These are phyloP conservation scores for Antedon mediterranea DNA, from an alignment of 53 echinoderm and acorn worm genomes.

Conservation along the genomic window DNA sequence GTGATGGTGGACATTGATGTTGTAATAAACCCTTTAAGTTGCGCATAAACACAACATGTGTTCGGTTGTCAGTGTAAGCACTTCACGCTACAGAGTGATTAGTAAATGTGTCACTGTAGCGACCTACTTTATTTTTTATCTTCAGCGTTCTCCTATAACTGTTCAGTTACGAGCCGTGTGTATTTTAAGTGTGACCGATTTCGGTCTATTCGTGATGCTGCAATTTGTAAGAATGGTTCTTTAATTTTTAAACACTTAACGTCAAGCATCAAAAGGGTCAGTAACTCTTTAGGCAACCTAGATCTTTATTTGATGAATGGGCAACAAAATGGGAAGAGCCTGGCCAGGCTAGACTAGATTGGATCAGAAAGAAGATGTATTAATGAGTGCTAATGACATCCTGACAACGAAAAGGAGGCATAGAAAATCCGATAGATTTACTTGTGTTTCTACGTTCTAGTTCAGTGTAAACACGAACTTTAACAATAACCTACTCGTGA, in stretches of 20 bases:
- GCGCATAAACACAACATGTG: not conserved
- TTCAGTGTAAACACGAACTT: not conserved
- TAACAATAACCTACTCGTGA: not conserved
- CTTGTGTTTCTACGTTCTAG: not conserved
- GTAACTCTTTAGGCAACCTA: not conserved
- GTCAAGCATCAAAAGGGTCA: not conserved
- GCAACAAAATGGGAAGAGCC: not conserved
- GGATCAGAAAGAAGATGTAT: not conserved
- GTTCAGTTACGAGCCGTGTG: not conserved
- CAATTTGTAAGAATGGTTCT: not conserved
- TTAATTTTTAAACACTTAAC: constrained; percentile 1
- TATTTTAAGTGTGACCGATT: not conserved
- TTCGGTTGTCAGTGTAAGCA: not conserved
- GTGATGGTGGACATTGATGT: not conserved
- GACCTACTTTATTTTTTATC: not conserved
- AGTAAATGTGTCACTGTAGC: not conserved
- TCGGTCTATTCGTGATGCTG: not conserved
- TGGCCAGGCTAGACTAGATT: not conserved
- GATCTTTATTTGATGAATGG: not conserved
- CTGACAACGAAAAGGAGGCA: not conserved
- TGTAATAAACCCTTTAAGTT: not conserved
- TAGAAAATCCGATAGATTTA: not conserved
- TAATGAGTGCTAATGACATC: not conserved
- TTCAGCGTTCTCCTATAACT: not conserved
- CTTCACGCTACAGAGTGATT: not conserved